Evolutionary conservation across 1,140 invertebrate genomes (phyloP), one percentile per base, ranked within the genome.

Genomic region (Propsilocerus akamusi): DNA sequence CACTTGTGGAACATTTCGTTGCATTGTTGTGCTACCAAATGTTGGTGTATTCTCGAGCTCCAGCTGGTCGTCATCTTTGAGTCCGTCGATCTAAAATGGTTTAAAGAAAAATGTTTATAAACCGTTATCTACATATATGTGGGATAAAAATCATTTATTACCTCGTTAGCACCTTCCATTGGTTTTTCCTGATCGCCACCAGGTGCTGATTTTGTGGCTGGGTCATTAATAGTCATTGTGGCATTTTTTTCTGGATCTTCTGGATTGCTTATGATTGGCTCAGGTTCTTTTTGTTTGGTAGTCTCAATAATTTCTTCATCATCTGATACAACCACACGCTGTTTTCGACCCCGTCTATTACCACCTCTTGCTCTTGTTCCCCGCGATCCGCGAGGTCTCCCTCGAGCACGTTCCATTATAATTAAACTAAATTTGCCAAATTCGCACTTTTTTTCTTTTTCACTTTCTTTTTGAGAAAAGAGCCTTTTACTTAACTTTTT

Each of bases 241-340:
- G n/a, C n/a, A n/a, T n/a, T n/a, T n/a, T n/a, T 26, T 12, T 26
- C 26, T 22, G 30, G 8, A 25, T 58, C 56, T 26, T 58, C 56
- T 20, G 57, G 26, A 2, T 58, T 56, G 25, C 54, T 54, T 54
- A 59, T 56, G 2, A 48, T 47, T 2, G 49, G 58, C 25, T 60
- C 57, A 20, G 52, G 56, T 12, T 61, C 56, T 46, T 50, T 46
- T 53, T 51, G 51, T 49, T 59, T 53, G 26, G 58, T 26, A 49
- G 55, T 49, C 53, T 63, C 47, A 55, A 55, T 56, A 5, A 55
- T 14, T 30, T 77, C 72, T 58, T 83, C 78, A 60, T 83, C 80
- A 55, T 83, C 80, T 55, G 77, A 81, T 55, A 80, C 79, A 54
- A 81, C 79, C 20, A 80, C 74, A 68, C 82, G 81, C 2, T 77